Evolutionary conservation across 2,797 vertebrate species (phyloP).

Genomic region (Mormyrus hasselquistii): DNA sequence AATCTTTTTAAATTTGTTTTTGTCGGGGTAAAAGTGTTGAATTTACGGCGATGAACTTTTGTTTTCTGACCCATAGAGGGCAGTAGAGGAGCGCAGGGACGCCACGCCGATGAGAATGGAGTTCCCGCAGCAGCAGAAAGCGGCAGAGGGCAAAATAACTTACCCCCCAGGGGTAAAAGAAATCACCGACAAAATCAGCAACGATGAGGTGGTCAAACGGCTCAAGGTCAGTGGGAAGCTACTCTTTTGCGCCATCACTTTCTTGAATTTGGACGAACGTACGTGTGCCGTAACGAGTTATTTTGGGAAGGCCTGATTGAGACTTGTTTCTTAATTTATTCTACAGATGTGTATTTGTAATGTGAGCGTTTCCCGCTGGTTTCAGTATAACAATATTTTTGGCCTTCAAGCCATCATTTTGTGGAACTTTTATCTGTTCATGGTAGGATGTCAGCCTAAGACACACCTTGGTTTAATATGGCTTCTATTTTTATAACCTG

Average conservation of each 20-base stretch:
- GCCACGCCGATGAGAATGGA: constrained; percentile 86
- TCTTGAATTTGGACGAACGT: background rate
- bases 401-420: background rate
- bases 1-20: constrained; percentile 17
- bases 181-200: constrained; percentile 96
- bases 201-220: constrained; percentile 95
- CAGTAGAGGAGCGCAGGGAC: constrained; percentile 90
- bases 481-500: background rate
- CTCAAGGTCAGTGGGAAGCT: constrained; percentile 75
- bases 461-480: background rate
- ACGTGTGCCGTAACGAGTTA: background rate
- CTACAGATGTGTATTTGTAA: background rate
- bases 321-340: background rate
- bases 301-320: background rate
- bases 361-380: background rate
- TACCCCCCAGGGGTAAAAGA: constrained; percentile 98
- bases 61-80: constrained; percentile 99
- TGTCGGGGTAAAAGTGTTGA: constrained; percentile 47
- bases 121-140: constrained; percentile 83
- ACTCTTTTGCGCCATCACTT: background rate
- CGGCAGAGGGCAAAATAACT: constrained; percentile 80
- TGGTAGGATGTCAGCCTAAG: background rate
- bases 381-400: background rate
- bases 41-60: constrained; percentile 80
- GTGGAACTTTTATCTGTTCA: background rate